Evolutionary conservation across 2,888 invertebrate species (phyloP), one percentile per base, ranked within the genome.

Genomic region (Yponomeuta plumbellus): DNA sequence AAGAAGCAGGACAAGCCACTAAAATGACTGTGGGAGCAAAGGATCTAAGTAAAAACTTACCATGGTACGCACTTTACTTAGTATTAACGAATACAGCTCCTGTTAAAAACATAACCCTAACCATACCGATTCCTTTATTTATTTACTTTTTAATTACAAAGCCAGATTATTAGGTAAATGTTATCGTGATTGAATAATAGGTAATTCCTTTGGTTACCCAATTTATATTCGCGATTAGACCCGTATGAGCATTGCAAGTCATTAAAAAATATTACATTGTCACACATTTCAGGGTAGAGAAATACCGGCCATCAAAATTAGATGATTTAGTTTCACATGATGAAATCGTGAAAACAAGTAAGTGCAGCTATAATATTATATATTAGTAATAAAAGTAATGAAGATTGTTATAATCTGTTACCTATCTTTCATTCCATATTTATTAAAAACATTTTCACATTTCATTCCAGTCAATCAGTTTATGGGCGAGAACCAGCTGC

Each of bases 311-410:
- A 8, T 94, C 94, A 63, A 95, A 94, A 68, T 91, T 99, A 71
- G 95, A 96, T 75, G 99, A 99, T 78, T 92, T 99, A 61, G 98
- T 99, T 69, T 99, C 99, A 0, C 99, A 99, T 80, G 96, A 97
- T 85, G 98, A 99, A 86, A 99, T 99, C 67, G 96, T 99, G 68
- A 94, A 94, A 77, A 99, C 99, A 76, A 97, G 99, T 99, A 93
- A 93, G 94, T 86, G 23, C 34, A 6, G 34, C 34, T n/a, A n/a
- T n/a, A n/a, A n/a, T n/a, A n/a, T n/a, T n/a, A n/a, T n/a, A n/a
- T n/a, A n/a, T n/a, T n/a, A n/a, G n/a, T n/a, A n/a, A n/a, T n/a
- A n/a, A n/a, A n/a, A n/a, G n/a, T n/a, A n/a, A n/a, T 64, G 65
- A 68, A 34, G 26, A 67, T 64, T 44, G 6, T 22, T 44, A n/a